Conservation (phyloP, 2,113 vertebrate species). For the Prionailurus viverrinus region DNA sequence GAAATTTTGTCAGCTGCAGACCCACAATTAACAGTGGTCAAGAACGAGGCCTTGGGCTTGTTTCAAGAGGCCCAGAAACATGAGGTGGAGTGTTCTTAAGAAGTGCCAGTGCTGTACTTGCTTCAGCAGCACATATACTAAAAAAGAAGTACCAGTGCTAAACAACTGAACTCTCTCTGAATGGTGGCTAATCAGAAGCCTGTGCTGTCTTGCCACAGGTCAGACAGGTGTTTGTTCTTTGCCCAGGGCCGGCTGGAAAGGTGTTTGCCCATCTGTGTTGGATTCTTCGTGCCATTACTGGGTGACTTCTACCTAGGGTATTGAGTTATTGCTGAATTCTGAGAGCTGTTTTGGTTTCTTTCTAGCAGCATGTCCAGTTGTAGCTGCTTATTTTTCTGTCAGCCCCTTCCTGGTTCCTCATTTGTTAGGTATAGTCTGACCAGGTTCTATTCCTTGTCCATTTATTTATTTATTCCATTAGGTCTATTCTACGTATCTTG, state of each 20-base stretch:
- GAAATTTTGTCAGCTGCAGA: neutral
- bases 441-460: neutral
- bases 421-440: neutral
- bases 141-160: neutral
- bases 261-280: neutral
- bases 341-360: neutral
- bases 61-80: neutral
- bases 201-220: neutral
- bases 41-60: neutral
- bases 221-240: neutral
- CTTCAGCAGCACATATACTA: too few species aligned
- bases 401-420: neutral
- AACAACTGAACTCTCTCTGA: neutral
- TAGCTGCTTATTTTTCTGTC: constrained; percentile 17
- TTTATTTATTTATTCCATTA: neutral
- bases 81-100: neutral
- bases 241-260: neutral
- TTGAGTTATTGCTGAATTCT: constrained; percentile 4
- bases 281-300: neutral
- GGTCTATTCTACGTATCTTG: neutral
- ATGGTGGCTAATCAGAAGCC: neutral
- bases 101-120: neutral
- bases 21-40: neutral
- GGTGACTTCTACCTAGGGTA: neutral
- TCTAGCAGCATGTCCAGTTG: neutral